phyloP scores from a whole-genome alignment of 2,888 invertebrate species.

The Nematopogon swammerdamellus region DNA sequence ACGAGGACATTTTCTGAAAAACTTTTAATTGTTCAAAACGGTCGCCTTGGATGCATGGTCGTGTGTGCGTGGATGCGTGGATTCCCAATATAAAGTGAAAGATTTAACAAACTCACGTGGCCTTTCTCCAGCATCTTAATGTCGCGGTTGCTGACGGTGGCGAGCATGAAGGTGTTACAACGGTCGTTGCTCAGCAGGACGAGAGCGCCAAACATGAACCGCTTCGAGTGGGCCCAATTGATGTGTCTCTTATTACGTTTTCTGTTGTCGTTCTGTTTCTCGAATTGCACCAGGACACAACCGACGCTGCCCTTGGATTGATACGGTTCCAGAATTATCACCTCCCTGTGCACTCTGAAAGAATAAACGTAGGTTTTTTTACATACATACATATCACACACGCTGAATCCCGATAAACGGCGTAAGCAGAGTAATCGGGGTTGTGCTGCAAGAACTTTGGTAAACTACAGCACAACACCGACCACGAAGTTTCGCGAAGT shows the following conservation, averaged over 20 bases:
- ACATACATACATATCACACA: too few relatives aligned
- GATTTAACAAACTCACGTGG: constrained; percentile 31
- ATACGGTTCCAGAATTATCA: constrained; percentile 32
- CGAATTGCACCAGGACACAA: constrained; percentile 25
- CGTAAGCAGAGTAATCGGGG: too few relatives aligned
- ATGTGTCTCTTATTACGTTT: constrained; percentile 28
- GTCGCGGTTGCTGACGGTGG: constrained; percentile 60
- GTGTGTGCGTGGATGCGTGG: too few relatives aligned
- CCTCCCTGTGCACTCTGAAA: constrained; percentile 37
- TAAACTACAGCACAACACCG: too few relatives aligned
- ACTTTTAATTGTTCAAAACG: too few relatives aligned
- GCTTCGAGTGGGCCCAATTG: constrained; percentile 42
- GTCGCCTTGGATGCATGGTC: too few relatives aligned
- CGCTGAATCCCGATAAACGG: too few relatives aligned
- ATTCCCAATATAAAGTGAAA: too few relatives aligned
- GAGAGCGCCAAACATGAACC: constrained; percentile 68
- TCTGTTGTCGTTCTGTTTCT: constrained; percentile 15
- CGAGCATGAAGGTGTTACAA: constrained; percentile 65
- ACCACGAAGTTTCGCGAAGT: too few relatives aligned
- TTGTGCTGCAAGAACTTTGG: too few relatives aligned
- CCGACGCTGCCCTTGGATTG: constrained; percentile 32
- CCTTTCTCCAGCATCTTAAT: constrained; percentile 22
- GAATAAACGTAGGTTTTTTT: too few relatives aligned
- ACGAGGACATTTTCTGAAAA: too few relatives aligned
- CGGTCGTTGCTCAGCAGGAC: constrained; percentile 67